Evolutionary conservation across 2,797 vertebrate genomes (phyloP).

Genomic region (Bradypodion pumilum): DNA sequence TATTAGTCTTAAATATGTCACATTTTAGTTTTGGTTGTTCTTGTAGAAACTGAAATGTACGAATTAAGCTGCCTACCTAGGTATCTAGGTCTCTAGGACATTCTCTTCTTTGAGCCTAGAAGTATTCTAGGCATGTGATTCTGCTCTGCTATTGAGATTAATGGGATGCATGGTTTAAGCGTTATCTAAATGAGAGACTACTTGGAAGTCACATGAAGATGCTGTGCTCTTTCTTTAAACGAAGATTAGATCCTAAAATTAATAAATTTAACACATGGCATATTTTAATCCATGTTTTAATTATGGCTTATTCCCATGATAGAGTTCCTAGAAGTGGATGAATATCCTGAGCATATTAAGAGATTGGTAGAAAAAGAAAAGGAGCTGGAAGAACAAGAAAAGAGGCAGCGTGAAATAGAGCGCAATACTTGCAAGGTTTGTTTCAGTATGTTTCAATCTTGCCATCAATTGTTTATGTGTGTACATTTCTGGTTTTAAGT

Average conservation of each 20-base stretch:
- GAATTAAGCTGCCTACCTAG: too few species aligned
- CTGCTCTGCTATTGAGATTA: not conserved
- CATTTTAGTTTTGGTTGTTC: too few species aligned
- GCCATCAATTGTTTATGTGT: too few species aligned
- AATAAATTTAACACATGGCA: not conserved
- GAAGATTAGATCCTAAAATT: not conserved
- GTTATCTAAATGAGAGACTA: not conserved
- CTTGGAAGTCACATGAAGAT: not conserved
- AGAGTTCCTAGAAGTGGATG: constrained; percentile 91
- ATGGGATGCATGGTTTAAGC: not conserved
- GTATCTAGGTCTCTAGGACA: too few species aligned
- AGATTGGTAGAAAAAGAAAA: constrained; percentile 92
- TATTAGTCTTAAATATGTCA: too few species aligned
- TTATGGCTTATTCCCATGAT: constrained; percentile 46
- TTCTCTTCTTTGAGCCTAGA: not conserved
- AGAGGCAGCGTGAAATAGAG: constrained; percentile 96
- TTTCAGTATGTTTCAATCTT: constrained; percentile 25
- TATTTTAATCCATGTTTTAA: not conserved
- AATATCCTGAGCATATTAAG: constrained; percentile 95
- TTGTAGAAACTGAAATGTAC: too few species aligned
- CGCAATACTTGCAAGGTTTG: constrained; percentile 98
- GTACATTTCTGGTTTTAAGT: too few species aligned
- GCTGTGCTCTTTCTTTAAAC: not conserved
- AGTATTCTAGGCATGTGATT: not conserved
- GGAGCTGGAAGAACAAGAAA: constrained; percentile 96